phyloP scores from a whole-genome alignment of 2,113 vertebrate genomes.

The Tenrec ecaudatus region DNA sequence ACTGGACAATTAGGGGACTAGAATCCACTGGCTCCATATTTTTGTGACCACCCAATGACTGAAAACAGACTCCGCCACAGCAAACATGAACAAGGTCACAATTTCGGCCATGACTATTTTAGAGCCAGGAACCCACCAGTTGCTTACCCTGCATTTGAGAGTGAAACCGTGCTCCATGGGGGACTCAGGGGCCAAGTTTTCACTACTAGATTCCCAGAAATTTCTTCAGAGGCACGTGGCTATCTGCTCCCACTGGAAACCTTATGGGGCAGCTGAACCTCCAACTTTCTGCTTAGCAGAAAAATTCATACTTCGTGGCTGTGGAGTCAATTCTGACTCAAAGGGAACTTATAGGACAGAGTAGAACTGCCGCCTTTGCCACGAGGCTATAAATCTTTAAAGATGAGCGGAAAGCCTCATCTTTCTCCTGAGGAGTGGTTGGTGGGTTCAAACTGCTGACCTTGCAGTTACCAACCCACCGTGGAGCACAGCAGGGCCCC shows the following conservation, averaged over 20 bases:
- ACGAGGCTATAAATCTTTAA: no score
- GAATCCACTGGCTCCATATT: neutral
- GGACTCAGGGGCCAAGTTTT: neutral
- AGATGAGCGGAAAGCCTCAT: no score
- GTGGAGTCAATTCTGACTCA: no score
- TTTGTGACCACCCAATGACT: neutral
- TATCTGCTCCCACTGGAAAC: no score
- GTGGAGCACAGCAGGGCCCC: no score
- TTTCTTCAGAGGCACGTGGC: neutral
- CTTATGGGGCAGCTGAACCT: neutral
- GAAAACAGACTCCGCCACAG: neutral
- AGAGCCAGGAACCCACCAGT: neutral
- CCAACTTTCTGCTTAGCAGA: neutral
- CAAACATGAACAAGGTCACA: neutral
- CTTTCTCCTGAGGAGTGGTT: no score
- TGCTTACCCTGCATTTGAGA: neutral
- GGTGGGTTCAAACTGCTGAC: neutral
- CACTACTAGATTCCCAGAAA: neutral
- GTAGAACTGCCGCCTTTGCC: no score
- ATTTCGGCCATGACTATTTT: neutral
- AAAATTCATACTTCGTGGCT: no score
- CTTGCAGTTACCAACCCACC: neutral
- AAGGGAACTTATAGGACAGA: no score
- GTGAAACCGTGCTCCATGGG: neutral
- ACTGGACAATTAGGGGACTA: neutral